phyloP scores from a whole-genome alignment of 2,113 vertebrate genomes.

The Dasyurus viverrinus region DNA sequence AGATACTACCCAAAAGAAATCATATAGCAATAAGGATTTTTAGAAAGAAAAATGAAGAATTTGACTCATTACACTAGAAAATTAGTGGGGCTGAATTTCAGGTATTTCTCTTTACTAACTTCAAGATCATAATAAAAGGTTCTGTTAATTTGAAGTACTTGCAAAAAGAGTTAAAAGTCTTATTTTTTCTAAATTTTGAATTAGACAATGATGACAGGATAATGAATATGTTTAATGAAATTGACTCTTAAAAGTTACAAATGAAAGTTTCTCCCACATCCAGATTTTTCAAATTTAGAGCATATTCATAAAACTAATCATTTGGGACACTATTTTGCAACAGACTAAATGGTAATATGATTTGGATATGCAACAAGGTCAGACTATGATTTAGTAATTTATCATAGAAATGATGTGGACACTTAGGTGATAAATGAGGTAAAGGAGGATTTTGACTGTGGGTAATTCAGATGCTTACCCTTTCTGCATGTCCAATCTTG shows the following conservation, averaged over 20 bases:
- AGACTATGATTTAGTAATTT: neutral
- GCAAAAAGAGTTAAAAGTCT: neutral
- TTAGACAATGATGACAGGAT: neutral
- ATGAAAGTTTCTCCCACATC: neutral
- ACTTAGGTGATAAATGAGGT: slow-evolving; percentile 17
- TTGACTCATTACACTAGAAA: neutral
- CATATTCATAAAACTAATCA: neutral
- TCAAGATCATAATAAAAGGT: neutral
- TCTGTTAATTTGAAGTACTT: neutral
- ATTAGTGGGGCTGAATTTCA: neutral
- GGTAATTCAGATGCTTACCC: slow-evolving; percentile 32
- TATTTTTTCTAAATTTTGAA: neutral
- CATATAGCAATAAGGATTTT: neutral
- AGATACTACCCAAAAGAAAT: neutral
- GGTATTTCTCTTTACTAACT: neutral
- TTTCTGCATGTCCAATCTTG: neutral
- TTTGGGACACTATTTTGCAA: neutral
- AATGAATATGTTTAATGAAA: no score
- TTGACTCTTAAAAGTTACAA: neutral
- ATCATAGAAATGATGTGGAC: neutral
- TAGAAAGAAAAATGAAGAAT: neutral
- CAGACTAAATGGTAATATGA: neutral
- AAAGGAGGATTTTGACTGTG: neutral
- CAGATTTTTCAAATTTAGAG: slow-evolving; percentile 34
- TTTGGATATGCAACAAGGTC: neutral